A percentile compares a stretch with the other conserved stretches of the same genome.
Conservation (phyloP, 2,797 vertebrate species). For the Benthosema pterotum region DNA sequence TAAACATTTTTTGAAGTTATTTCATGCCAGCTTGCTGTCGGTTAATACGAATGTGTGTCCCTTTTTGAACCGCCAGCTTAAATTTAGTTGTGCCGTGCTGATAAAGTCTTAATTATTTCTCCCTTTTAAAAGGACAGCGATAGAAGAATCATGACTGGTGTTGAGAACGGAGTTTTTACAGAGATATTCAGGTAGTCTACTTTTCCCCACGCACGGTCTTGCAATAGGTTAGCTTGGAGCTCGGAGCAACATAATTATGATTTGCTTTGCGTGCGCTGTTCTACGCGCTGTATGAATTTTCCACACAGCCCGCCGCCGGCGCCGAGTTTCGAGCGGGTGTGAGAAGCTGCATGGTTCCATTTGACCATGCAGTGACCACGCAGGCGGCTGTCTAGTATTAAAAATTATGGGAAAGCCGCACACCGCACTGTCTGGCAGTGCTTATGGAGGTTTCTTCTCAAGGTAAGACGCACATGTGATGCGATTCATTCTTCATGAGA, state of each 20-base stretch:
- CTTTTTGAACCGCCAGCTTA: too few relatives aligned
- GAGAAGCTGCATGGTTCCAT: slow-evolving; percentile 14
- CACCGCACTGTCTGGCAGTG: slow-evolving; percentile 38
- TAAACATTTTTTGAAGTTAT: slow-evolving; percentile 26
- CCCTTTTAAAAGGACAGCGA: too few relatives aligned
- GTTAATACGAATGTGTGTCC: not conserved
- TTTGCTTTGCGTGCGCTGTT: slow-evolving; percentile 17
- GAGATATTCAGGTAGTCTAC: too few relatives aligned
- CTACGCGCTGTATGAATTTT: slow-evolving; percentile 40
- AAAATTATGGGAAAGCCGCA: slow-evolving; percentile 43
- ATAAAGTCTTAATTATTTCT: too few relatives aligned
- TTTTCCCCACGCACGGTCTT: too few relatives aligned
- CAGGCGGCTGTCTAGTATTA: not conserved
- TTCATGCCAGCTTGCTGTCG: slow-evolving; percentile 9
- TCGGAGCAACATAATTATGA: too few relatives aligned
- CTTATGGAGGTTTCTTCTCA: slow-evolving; percentile 49
- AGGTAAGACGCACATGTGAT: slow-evolving; percentile 59
- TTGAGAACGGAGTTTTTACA: too few relatives aligned
- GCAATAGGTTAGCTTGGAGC: too few relatives aligned
- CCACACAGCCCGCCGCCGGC: slow-evolving; percentile 16
- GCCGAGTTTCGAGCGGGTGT: slow-evolving; percentile 35
- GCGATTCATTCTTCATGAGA: not conserved
- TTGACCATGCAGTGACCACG: too few relatives aligned
- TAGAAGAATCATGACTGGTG: too few relatives aligned
- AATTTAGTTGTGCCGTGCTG: too few relatives aligned